A percentile compares a stretch with the other conserved stretches of the same genome.
Conservation (phyloP, 1,140 invertebrate genomes). For the Tenebrio molitor region DNA sequence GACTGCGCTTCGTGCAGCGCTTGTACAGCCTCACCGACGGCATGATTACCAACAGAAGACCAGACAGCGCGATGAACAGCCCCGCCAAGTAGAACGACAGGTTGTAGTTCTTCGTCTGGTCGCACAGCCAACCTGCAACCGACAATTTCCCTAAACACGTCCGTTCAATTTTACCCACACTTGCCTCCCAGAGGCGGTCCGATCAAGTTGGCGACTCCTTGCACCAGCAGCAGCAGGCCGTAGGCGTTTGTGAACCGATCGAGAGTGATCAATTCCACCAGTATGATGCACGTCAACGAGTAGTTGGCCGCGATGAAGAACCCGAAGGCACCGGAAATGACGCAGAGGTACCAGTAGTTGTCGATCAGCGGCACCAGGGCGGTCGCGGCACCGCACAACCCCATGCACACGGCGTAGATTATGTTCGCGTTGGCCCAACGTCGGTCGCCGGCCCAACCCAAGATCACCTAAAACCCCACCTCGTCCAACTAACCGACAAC, state of each 20-base stretch:
- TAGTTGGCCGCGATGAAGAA: constrained; percentile 91
- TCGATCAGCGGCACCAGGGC: constrained; percentile 77
- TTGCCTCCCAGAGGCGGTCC: constrained; percentile 89
- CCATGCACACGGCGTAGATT: constrained; percentile 85
- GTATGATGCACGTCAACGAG: constrained; percentile 86
- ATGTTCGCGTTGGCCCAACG: constrained; percentile 80
- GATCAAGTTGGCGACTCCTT: constrained; percentile 89
- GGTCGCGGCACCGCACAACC: constrained; percentile 80
- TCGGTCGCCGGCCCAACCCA: constrained; percentile 90
- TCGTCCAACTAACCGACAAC: too few relatives aligned
- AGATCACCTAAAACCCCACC: constrained; percentile 76
- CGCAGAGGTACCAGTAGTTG: constrained; percentile 74
- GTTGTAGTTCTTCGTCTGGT: constrained; percentile 83
- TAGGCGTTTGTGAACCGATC: constrained; percentile 93
- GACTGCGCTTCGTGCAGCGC: constrained; percentile 53
- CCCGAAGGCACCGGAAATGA: constrained; percentile 81
- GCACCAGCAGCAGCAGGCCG: constrained; percentile 87
- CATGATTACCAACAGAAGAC: constrained; percentile 79
- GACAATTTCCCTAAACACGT: neutral
- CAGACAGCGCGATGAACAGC: constrained; percentile 87
- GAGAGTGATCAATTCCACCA: constrained; percentile 87
- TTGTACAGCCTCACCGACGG: constrained; percentile 70
- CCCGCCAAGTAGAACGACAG: constrained; percentile 91
- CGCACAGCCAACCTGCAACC: constrained; percentile 81
- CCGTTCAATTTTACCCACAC: neutral